A percentile compares a stretch with the other conserved stretches of the same genome.
These are phyloP conservation scores for Corythucha ciliata DNA, from an alignment of 2,888 invertebrate species.

Conservation along the genomic window DNA sequence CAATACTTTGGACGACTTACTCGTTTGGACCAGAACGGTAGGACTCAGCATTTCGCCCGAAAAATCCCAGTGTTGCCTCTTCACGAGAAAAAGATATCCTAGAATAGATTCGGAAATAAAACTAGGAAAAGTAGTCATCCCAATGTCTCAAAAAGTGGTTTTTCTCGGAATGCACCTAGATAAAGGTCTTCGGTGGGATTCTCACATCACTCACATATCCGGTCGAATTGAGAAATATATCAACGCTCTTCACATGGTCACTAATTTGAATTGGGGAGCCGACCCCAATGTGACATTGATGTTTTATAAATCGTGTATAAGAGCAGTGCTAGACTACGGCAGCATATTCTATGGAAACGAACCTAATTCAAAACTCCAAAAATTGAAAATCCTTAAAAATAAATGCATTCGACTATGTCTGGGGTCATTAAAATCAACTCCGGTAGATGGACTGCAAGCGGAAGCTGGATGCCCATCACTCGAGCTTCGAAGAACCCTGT, in stretches of 20 bases:
- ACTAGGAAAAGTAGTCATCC: neutral
- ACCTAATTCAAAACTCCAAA: neutral
- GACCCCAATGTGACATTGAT: neutral
- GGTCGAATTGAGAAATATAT: neutral
- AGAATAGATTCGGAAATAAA: neutral
- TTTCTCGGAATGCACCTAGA: neutral
- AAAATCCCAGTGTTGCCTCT: neutral
- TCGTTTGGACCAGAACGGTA: neutral
- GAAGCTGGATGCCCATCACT: no score
- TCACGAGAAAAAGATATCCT: neutral
- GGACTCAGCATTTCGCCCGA: neutral
- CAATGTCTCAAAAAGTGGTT: neutral
- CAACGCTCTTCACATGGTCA: neutral
- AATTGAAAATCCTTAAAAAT: neutral
- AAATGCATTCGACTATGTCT: constrained; percentile 1
- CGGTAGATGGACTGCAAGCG: neutral
- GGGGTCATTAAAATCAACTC: neutral
- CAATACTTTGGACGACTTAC: neutral
- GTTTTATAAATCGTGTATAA: neutral
- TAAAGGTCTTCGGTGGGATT: neutral
- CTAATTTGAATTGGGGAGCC: neutral
- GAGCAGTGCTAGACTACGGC: neutral
- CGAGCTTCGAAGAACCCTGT: no score
- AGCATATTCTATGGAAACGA: neutral
- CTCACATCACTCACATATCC: neutral